Percentiles rank a stretch among this genome's conserved stretches.
Evolutionary conservation across 2,113 vertebrate genomes (phyloP).

Genomic region (Telmatochromis sp.): DNA sequence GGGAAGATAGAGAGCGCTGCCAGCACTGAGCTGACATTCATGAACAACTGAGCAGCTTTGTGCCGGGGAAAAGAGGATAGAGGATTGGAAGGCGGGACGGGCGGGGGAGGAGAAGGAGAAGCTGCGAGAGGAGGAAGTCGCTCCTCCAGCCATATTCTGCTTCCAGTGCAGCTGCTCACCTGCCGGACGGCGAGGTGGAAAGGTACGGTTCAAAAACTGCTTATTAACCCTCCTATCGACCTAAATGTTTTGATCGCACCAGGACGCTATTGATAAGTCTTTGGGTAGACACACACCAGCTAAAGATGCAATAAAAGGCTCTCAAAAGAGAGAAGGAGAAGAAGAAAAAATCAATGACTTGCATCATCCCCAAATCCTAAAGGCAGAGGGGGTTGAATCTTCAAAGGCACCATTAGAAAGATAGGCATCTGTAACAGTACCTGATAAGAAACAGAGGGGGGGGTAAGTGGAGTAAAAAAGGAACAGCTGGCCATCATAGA

Average conservation of each 20-base stretch:
- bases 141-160: slow-evolving; percentile 5
- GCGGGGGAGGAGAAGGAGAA: slow-evolving; percentile 31
- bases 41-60: slow-evolving; percentile 61
- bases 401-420: slow-evolving; percentile 48
- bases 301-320: slow-evolving; percentile 56
- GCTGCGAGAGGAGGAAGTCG: slow-evolving; percentile 17
- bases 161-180: slow-evolving; percentile 19
- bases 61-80: slow-evolving; percentile 50
- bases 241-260: slow-evolving; percentile 49
- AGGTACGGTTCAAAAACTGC: slow-evolving; percentile 22
- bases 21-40: slow-evolving; percentile 63
- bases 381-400: not conserved
- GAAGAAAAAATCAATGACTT: slow-evolving; percentile 47
- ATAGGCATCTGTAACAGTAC: slow-evolving; percentile 30
- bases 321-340: slow-evolving; percentile 18
- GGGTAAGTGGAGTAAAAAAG: not conserved
- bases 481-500: slow-evolving; percentile 37
- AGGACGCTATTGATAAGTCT: slow-evolving; percentile 43
- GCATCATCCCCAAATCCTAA: slow-evolving; percentile 57
- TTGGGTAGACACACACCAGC: slow-evolving; percentile 16
- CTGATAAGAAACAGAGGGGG: slow-evolving; percentile 27
- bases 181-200: slow-evolving; percentile 13
- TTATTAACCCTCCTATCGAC: slow-evolving; percentile 51
- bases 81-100: slow-evolving; percentile 37
- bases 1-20: slow-evolving; percentile 34